Conservation (phyloP, 2,113 vertebrate genomes). For the Saguinus imperator region DNA sequence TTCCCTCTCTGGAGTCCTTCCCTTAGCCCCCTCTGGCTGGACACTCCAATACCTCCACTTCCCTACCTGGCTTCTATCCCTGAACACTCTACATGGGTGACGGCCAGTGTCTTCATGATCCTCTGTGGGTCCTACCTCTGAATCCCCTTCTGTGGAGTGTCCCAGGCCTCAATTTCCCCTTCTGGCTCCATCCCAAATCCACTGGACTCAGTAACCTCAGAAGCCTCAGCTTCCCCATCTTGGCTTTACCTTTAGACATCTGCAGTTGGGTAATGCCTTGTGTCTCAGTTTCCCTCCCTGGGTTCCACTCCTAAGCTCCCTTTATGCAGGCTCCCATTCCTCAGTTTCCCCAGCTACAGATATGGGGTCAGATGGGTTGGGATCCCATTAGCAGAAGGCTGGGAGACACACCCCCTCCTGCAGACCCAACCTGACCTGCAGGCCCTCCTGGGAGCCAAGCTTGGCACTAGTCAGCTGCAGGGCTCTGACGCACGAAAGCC, state of each 20-base stretch:
- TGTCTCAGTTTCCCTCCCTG: background rate
- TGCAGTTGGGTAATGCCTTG: background rate
- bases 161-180: background rate
- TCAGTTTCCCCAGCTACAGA: background rate
- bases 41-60: background rate
- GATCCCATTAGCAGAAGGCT: background rate
- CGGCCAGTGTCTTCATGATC: background rate
- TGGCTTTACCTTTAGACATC: background rate
- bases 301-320: background rate
- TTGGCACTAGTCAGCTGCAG: background rate
- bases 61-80: background rate
- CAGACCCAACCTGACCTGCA: background rate
- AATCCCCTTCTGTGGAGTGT: background rate
- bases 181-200: background rate
- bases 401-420: background rate
- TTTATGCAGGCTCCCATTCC: background rate
- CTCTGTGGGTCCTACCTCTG: background rate
- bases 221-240: background rate
- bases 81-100: background rate
- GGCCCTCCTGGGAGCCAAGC: slow-evolving; percentile 6
- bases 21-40: background rate
- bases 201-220: background rate
- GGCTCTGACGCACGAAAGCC: slow-evolving; percentile 56
- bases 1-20: background rate
- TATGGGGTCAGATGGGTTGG: background rate